Percentiles rank a stretch among this genome's conserved stretches.
Conservation (phyloP, 2,888 invertebrate species). For the Hesperia comma region DNA sequence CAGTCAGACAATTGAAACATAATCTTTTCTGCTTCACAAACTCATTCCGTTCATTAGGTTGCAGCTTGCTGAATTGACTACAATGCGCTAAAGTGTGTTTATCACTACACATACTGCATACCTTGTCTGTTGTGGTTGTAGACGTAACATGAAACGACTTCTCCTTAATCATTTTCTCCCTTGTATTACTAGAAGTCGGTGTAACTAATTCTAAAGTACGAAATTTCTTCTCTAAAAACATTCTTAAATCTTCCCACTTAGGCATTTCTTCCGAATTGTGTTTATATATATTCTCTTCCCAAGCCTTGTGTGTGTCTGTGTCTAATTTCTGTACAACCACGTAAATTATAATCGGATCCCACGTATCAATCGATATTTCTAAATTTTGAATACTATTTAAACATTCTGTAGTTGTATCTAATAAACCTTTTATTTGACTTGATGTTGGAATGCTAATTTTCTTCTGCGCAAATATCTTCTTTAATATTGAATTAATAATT, state of each 20-base stretch:
- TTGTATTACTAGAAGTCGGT: not conserved
- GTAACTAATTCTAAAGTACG: constrained; percentile 32
- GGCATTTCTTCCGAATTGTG: constrained; percentile 22
- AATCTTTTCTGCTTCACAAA: constrained; percentile 9
- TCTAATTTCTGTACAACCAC: constrained; percentile 42
- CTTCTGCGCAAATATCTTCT: constrained; percentile 41
- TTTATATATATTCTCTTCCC: constrained; percentile 38
- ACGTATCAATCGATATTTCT: constrained; percentile 17
- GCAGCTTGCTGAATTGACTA: constrained; percentile 2
- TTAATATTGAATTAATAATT: constrained; percentile 40
- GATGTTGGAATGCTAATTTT: constrained; percentile 39
- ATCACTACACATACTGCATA: constrained; percentile 17
- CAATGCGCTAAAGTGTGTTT: constrained; percentile 1
- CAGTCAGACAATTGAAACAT: constrained; percentile 3
- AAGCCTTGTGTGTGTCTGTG: constrained; percentile 40
- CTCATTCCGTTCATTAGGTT: constrained; percentile 7
- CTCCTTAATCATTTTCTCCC: not conserved
- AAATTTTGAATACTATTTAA: constrained; percentile 22
- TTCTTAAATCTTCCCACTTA: constrained; percentile 29
- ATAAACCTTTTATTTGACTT: constrained; percentile 40
- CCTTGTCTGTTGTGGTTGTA: too few species aligned
- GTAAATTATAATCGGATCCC: constrained; percentile 45
- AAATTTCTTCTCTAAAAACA: constrained; percentile 32
- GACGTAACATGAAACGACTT: constrained; percentile 23
- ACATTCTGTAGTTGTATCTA: constrained; percentile 41